Evolutionary conservation across 2,888 invertebrate species (phyloP), one percentile per base, ranked within the genome.

Genomic region (Malthinus seriepunctatus): DNA sequence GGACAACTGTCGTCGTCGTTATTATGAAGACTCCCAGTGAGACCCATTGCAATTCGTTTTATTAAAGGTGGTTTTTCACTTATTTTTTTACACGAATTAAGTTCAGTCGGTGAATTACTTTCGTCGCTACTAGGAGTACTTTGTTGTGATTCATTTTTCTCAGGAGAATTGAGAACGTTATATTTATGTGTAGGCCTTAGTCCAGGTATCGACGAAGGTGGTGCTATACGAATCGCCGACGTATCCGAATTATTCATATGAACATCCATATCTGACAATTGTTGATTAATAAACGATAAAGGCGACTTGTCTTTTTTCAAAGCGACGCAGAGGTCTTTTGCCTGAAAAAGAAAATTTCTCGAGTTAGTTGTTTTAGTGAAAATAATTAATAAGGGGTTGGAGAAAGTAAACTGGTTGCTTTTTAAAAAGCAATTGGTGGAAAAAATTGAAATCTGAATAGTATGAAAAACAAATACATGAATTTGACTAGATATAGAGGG

Each of bases 101-200:
- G 84, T 81, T 93, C 93, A 49, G 91, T 91, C 45, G 93, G 93
- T 8, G 93, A 93, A 79, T 90, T 90, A 74, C 91, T 91, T 80
- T 93, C 93, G 77, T 93, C 92, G 67, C 91, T 92, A 78, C 89
- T 89, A 32, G 87, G 86, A 42, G 82, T 82, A 66, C 82, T 83
- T 71, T 82, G 82, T 63, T 81, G 81, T 5, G 82, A 82, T 64
- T 77, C 74, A 64, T 75, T 79, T 63, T 72, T 74, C 47, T 73
- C 70, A 34, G 63, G 63, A 14, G 78, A 74, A 33, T 79, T 80
- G 33, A 83, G 76, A 47, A 82, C 80, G 71, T 82, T 81, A 67
- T 80, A 82, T 65, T 81, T 84, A 75, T 87, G 86, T 71, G 84
- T 83, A 54, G 84, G 83, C 68, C 85, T 82, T 54, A 89, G 81